Conservation (phyloP, 2,797 vertebrate genomes). For the Sebastes minor region DNA sequence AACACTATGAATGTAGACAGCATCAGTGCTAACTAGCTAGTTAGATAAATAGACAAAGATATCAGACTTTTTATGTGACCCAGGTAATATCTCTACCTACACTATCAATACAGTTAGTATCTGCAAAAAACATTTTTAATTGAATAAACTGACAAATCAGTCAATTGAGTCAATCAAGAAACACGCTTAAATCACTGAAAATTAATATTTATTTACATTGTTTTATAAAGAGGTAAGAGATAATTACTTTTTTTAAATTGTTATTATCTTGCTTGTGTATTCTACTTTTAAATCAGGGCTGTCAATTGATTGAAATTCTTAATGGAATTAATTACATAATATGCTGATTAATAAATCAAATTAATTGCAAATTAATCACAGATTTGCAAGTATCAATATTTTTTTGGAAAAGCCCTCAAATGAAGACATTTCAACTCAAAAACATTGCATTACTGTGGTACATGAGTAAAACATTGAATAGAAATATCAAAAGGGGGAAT, state of each 20-base stretch:
- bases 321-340: not conserved
- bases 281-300: not conserved
- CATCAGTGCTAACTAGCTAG: not conserved
- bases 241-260: too few species aligned
- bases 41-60: not conserved
- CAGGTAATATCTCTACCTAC: not conserved
- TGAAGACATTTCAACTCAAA: not conserved
- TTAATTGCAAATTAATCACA: not conserved
- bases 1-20: not conserved
- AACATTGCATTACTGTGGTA: not conserved
- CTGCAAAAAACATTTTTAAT: too few species aligned
- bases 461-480: too few species aligned
- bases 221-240: not conserved
- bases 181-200: not conserved
- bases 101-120: not conserved
- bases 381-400: fast-evolving
- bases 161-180: not conserved
- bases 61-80: not conserved
- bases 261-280: not conserved
- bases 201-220: not conserved
- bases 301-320: not conserved
- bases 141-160: too few species aligned
- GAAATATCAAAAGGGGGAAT: not conserved
- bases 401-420: not conserved
- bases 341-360: not conserved